Conservation (phyloP, 2,888 invertebrate genomes). For the Drosophila yooni region DNA sequence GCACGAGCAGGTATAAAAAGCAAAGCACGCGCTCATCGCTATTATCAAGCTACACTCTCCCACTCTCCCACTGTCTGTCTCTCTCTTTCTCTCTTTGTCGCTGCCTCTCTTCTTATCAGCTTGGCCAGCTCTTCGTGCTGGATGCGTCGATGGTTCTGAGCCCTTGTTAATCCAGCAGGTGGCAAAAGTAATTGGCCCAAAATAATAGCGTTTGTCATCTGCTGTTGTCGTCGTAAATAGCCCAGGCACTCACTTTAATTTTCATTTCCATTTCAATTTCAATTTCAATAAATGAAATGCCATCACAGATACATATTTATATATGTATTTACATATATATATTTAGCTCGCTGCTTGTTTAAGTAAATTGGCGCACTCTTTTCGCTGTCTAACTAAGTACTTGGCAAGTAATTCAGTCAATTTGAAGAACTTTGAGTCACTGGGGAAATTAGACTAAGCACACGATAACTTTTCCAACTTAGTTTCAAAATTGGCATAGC, state of each 20-base stretch:
- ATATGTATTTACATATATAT: slow-evolving; percentile 8
- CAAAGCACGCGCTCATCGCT: slow-evolving; percentile 26
- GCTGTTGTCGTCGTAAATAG: slow-evolving; percentile 30
- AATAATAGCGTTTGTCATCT: slow-evolving; percentile 4
- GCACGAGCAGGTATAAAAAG: background rate
- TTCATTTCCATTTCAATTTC: slow-evolving; percentile 18
- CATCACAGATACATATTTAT: slow-evolving; percentile 11
- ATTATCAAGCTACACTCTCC: background rate
- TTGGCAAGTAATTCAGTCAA: slow-evolving; percentile 52
- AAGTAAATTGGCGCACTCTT: slow-evolving; percentile 31
- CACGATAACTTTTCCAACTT: slow-evolving; percentile 33
- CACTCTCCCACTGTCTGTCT: background rate
- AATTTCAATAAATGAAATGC: slow-evolving; percentile 45
- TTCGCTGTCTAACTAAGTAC: slow-evolving; percentile 39
- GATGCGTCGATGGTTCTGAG: slow-evolving; percentile 16
- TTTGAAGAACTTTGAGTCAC: slow-evolving; percentile 54
- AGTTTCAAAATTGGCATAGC: slow-evolving; percentile 44
- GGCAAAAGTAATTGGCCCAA: slow-evolving; percentile 39
- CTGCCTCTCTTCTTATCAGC: slow-evolving; percentile 42
- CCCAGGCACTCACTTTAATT: slow-evolving; percentile 28
- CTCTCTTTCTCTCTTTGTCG: background rate
- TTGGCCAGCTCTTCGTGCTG: slow-evolving; percentile 11
- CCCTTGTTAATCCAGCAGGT: slow-evolving; percentile 45
- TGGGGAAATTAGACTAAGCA: slow-evolving; percentile 62
- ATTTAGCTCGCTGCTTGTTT: background rate